A percentile compares a stretch with the other conserved stretches of the same genome.
Conservation (phyloP, 2,888 invertebrate genomes). For the Minunthozetes semirufus region DNA sequence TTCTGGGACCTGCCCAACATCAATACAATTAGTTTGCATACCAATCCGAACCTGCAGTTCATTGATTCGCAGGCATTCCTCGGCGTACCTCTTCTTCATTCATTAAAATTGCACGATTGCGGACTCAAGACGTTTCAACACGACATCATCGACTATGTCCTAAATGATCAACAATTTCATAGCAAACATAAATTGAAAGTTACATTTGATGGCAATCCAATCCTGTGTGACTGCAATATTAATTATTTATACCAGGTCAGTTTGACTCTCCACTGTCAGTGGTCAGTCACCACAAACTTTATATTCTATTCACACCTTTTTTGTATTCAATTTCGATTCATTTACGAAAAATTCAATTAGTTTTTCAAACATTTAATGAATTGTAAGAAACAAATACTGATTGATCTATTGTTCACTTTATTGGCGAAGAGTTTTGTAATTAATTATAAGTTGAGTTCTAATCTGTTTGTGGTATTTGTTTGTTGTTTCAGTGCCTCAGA, state of each 20-base stretch:
- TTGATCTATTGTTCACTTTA: no score
- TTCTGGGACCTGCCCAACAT: slow-evolving; percentile 49
- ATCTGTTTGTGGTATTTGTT: neutral
- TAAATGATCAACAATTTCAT: neutral
- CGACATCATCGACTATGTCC: slow-evolving; percentile 45
- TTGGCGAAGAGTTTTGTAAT: no score
- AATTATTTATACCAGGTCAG: slow-evolving; percentile 41
- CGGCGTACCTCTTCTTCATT: slow-evolving; percentile 46
- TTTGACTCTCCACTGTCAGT: no score
- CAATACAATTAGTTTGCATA: slow-evolving; percentile 47
- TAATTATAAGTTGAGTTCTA: neutral
- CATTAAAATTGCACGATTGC: slow-evolving; percentile 49
- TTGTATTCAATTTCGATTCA: no score
- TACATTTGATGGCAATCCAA: slow-evolving; percentile 49
- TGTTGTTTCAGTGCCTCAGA: slow-evolving; percentile 14
- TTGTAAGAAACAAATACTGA: no score
- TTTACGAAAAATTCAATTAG: no score
- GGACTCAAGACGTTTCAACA: slow-evolving; percentile 48
- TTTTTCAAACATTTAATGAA: no score
- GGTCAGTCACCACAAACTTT: no score
- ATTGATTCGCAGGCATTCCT: slow-evolving; percentile 49
- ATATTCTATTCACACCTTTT: no score
- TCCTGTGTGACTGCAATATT: slow-evolving; percentile 51
- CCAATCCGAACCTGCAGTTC: slow-evolving; percentile 48
- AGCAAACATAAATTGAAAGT: slow-evolving; percentile 42